A percentile compares a stretch with the other conserved stretches of the same genome.
phyloP scores from a whole-genome alignment of 2,888 invertebrate genomes.

The Baronia brevicornis region DNA sequence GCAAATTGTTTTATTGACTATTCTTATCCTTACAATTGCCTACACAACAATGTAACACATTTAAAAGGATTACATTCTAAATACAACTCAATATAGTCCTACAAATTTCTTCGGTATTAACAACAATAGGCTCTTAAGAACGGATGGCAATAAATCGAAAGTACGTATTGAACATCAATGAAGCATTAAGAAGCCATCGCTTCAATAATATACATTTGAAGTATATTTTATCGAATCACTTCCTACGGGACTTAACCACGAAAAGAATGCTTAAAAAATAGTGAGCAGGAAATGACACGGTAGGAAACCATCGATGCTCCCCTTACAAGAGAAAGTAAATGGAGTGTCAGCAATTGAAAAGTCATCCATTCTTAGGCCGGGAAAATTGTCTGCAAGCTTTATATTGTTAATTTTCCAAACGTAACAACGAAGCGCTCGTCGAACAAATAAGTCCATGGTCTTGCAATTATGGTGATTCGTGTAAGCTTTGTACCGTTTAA shows the following conservation, averaged over 20 bases:
- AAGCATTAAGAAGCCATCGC: slow-evolving; percentile 63
- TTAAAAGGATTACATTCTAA: slow-evolving; percentile 38
- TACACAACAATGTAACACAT: slow-evolving; percentile 32
- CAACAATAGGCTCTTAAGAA: slow-evolving; percentile 61
- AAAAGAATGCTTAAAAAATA: slow-evolving; percentile 57
- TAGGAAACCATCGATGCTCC: slow-evolving; percentile 51
- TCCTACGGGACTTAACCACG: slow-evolving; percentile 46
- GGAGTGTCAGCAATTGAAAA: slow-evolving; percentile 67
- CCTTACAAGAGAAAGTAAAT: slow-evolving; percentile 49
- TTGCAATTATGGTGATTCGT: slow-evolving; percentile 40
- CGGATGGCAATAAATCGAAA: slow-evolving; percentile 64
- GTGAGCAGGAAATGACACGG: slow-evolving; percentile 69
- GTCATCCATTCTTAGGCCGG: slow-evolving; percentile 50
- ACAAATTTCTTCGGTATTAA: slow-evolving; percentile 55
- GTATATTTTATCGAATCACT: slow-evolving; percentile 73
- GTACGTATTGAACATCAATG: slow-evolving; percentile 60
- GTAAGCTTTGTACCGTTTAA: slow-evolving; percentile 36
- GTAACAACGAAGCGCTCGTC: slow-evolving; percentile 35
- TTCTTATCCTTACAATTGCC: slow-evolving; percentile 14
- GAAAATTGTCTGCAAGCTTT: slow-evolving; percentile 34
- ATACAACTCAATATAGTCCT: slow-evolving; percentile 40
- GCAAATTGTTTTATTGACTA: too few species aligned
- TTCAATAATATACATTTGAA: slow-evolving; percentile 68
- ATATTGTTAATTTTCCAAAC: slow-evolving; percentile 43
- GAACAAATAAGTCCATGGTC: slow-evolving; percentile 45